Percentiles rank a stretch among this genome's conserved stretches.
These are phyloP conservation scores for Apotomis capreana DNA, from an alignment of 2,888 invertebrate species.

Conservation along the genomic window DNA sequence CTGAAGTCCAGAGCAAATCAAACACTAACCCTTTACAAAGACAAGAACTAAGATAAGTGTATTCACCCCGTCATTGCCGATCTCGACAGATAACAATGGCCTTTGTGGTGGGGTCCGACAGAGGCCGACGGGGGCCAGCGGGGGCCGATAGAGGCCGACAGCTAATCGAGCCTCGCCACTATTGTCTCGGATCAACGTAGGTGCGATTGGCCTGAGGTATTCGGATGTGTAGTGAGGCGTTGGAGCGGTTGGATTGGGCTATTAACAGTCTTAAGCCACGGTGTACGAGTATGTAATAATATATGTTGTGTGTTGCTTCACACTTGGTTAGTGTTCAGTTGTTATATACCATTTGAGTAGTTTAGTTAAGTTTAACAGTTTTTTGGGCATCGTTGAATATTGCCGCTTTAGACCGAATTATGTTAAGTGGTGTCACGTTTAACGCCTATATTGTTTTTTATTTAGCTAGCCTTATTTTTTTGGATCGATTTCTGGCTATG, in stretches of 20 bases:
- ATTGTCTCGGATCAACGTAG: constrained; percentile 20
- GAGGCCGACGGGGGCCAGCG: constrained; percentile 4
- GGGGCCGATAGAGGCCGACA: constrained; percentile 10
- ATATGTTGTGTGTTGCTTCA: not conserved
- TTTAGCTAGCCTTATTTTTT: too few relatives aligned
- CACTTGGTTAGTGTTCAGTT: too few relatives aligned
- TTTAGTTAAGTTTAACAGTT: too few relatives aligned
- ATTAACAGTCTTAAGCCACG: not conserved
- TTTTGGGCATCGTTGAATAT: too few relatives aligned
- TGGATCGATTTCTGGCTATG: too few relatives aligned
- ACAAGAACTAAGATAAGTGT: constrained; percentile 4
- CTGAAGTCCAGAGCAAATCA: not conserved
- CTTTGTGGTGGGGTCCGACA: not conserved
- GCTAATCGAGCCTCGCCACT: constrained; percentile 22
- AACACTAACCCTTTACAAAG: not conserved
- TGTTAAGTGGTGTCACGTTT: too few relatives aligned
- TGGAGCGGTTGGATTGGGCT: not conserved
- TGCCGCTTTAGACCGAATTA: too few relatives aligned
- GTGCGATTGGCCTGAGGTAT: not conserved
- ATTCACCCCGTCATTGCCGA: constrained; percentile 12
- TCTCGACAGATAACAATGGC: constrained; percentile 3
- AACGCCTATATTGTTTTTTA: too few relatives aligned
- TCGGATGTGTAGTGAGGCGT: not conserved
- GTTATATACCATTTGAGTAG: too few relatives aligned
- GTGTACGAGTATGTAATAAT: not conserved